phyloP scores from a whole-genome alignment of 2,113 vertebrate species.

The Myotis lucifugus region DNA sequence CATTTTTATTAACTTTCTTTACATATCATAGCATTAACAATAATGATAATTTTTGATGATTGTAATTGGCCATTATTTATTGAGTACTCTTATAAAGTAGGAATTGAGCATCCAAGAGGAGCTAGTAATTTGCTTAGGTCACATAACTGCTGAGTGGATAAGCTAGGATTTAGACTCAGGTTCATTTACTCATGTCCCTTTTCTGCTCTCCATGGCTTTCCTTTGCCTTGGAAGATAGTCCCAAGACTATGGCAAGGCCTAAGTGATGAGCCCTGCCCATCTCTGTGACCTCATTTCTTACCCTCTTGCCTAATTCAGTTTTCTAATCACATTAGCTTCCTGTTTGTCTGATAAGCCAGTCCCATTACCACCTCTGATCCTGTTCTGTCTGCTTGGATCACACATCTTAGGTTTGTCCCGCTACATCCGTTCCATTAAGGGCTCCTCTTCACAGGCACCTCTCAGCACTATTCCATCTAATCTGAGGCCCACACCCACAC shows the following conservation, averaged over 20 bases:
- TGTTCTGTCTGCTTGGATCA: background rate
- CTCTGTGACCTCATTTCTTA: background rate
- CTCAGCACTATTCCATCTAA: background rate
- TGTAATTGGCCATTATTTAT: constrained; percentile 42
- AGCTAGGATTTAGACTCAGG: constrained; percentile 16
- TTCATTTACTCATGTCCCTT: background rate
- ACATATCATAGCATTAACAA: constrained; percentile 35
- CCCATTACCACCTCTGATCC: background rate
- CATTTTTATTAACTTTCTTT: constrained; percentile 39
- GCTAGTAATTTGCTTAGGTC: constrained; percentile 32
- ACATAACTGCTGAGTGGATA: background rate
- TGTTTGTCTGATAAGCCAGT: background rate
- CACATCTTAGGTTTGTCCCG: background rate
- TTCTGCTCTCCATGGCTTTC: background rate
- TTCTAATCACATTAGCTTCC: background rate
- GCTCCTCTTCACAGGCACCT: background rate
- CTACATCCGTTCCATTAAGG: background rate
- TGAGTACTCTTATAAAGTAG: background rate
- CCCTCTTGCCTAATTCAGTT: background rate
- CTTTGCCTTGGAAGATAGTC: constrained; percentile 22
- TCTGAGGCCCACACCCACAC: background rate
- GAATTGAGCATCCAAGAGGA: constrained; percentile 21
- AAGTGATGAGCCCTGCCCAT: background rate
- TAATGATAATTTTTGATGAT: constrained; percentile 49
- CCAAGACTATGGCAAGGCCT: background rate